Evolutionary conservation across 2,797 vertebrate genomes (phyloP), one percentile per base, ranked within the genome.

Genomic region (Enteromius argenteus): DNA sequence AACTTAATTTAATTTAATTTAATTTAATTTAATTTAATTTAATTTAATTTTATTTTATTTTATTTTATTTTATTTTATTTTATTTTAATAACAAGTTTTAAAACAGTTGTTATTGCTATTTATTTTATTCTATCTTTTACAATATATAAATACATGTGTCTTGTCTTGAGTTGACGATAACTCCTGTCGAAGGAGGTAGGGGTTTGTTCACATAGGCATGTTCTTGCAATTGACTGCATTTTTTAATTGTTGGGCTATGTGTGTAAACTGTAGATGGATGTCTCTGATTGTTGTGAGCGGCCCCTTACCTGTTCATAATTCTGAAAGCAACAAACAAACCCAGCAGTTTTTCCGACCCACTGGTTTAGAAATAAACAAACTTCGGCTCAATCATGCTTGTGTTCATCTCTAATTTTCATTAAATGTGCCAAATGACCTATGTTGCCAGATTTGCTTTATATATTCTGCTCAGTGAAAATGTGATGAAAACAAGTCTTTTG

Each of bases 351-450:
- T 60, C 39, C 1, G n/a, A 23, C 39, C 27, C 56, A 49, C 8
- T 73, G 49, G 80, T 85, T 84, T 81, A 17, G 68, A 37, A 62
- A 23, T 58, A 58, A 76, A 74, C 49, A 56, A 56, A 37, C 11
- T 39, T 23, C 13, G 11, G 21, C 72, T 56, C 1, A 1, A 37
- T 56, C 49, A n/a, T 56, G 27, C 32, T 39, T 75, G 32, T 75
- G 49, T 58, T 9, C 13, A 5, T 75, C 11, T 3, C 10, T 3
- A 1, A 58, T 74, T 53, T 53, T 35, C 7, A 53, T 51, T 17
- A 51, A 51, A 78, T 21, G 44, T 37, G 27, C 13, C 44, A 67
- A 66, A 17, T 68, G 21, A 53, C 6, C 11, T 51, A 17, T 0
- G n/a, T 2, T 56, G 32, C 19, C 37, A 23, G 73, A 23, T 8